Evolutionary conservation across 2,113 vertebrate genomes (phyloP).

Genomic region (Passer montanus): DNA sequence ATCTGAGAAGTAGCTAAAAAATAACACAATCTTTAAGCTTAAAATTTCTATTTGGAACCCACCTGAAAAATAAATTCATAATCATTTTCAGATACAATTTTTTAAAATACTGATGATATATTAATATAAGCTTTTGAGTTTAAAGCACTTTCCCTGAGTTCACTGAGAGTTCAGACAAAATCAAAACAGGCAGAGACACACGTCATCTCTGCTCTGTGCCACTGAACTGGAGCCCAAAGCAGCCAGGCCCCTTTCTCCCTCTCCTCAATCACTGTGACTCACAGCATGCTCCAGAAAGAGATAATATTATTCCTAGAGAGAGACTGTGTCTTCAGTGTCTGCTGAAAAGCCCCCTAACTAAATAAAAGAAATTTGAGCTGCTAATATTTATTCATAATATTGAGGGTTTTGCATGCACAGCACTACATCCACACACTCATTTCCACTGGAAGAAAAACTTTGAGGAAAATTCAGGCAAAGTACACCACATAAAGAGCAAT

Average conservation of each 20-base stretch:
- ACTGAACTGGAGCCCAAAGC: slow-evolving; percentile 20
- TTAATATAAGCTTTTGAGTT: neutral
- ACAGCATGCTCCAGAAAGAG: slow-evolving; percentile 33
- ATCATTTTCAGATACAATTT: neutral
- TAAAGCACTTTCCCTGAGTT: slow-evolving; percentile 50
- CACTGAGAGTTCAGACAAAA: slow-evolving; percentile 57
- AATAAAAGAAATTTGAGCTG: neutral
- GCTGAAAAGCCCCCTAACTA: slow-evolving; percentile 3
- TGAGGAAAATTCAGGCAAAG: neutral
- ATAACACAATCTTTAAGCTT: neutral
- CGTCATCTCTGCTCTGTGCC: slow-evolving; percentile 28
- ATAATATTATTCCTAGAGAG: slow-evolving; percentile 63
- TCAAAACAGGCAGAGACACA: slow-evolving; percentile 40
- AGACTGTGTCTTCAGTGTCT: neutral
- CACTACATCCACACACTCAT: neutral
- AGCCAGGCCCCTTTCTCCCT: slow-evolving; percentile 25
- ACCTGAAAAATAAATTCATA: neutral
- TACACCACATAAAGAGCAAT: neutral
- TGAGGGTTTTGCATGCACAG: neutral
- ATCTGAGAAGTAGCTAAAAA: neutral
- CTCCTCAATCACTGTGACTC: neutral
- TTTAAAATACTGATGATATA: neutral
- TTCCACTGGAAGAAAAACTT: neutral
- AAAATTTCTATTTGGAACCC: neutral
- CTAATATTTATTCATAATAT: slow-evolving; percentile 11